These are phyloP conservation scores for Crossaster papposus DNA, from an alignment of 53 echinoderm and acorn worm species.

Conservation along the genomic window DNA sequence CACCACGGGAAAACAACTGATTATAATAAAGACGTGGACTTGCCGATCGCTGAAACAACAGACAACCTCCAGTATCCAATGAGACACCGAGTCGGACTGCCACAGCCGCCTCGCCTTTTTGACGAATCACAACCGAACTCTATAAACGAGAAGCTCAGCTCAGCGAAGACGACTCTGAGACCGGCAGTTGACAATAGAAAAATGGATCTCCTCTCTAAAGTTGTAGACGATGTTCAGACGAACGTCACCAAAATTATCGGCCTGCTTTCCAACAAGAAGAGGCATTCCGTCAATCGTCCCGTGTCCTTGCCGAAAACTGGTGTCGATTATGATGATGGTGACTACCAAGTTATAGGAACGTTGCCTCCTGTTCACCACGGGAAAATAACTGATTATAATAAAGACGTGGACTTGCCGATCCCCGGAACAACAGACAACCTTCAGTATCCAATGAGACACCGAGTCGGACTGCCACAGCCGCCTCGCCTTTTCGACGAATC, in stretches of 20 bases:
- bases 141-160: not conserved
- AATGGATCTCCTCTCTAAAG: not conserved
- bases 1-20: not conserved
- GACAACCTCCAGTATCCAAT: not conserved
- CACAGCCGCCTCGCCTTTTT: not conserved
- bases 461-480: not conserved
- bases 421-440: not conserved
- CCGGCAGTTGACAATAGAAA: not conserved
- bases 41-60: not conserved
- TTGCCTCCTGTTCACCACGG: not conserved
- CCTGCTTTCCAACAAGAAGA: too few species aligned
- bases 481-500: not conserved
- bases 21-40: not conserved
- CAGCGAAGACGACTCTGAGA: not conserved
- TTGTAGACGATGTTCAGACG: constrained; percentile 15
- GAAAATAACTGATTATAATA: not conserved
- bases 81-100: not conserved
- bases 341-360: not conserved
- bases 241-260: constrained; percentile 9
- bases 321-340: not conserved
- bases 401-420: not conserved
- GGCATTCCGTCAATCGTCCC: too few species aligned
- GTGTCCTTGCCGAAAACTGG: too few species aligned
- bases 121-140: not conserved
- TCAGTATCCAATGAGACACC: not conserved